Evolutionary conservation across 2,113 vertebrate genomes (phyloP), one percentile per base, ranked within the genome.

Genomic region (Camelus dromedarius): DNA sequence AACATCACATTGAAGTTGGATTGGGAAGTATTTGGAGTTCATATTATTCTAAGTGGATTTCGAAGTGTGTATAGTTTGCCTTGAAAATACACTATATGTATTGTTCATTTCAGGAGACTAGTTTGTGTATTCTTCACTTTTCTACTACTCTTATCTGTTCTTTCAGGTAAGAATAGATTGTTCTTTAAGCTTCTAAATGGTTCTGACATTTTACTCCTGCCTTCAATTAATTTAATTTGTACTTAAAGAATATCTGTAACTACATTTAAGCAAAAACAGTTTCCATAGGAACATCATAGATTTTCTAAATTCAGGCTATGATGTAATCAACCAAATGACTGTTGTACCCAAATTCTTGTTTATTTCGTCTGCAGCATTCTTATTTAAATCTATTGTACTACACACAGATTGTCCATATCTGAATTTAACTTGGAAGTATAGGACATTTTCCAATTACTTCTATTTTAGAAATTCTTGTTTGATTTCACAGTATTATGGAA

Each of bases 211-310:
- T 56, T 93, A 92, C 83, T 86, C 93, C 86, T 96, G 66, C 90
- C 96, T 98, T 97, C 58, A 2, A 87, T 98, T 98, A 98, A 98
- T 97, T 98, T 97, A 96, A 95, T 97, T 97, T 96, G 52, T 98
- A 97, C 96, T 97, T 98, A 95, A 98, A 98, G 95, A 86, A 96
- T 58, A 94, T 98, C 97, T 98, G 96, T 96, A 98, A 98, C 97
- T 98, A 97, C 42, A 20, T 97, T 98, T 98, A 98, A 98, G 97
- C 66, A 90, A 98, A 98, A 98, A 96, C 26, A 56, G 98, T 99
- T 98, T 90, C 98, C 98, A 98, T 98, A 94, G 98, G 97, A 98
- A 99, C 98, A 95, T 89, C 81, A 97, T 92, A 97, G 97, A 66
- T 97, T 98, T 98, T 98, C 97, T 98, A 98, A 98, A 98, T 98